Evolutionary conservation across 2,113 vertebrate species (phyloP).

Genomic region (Phalacrocorax aristotelis): DNA sequence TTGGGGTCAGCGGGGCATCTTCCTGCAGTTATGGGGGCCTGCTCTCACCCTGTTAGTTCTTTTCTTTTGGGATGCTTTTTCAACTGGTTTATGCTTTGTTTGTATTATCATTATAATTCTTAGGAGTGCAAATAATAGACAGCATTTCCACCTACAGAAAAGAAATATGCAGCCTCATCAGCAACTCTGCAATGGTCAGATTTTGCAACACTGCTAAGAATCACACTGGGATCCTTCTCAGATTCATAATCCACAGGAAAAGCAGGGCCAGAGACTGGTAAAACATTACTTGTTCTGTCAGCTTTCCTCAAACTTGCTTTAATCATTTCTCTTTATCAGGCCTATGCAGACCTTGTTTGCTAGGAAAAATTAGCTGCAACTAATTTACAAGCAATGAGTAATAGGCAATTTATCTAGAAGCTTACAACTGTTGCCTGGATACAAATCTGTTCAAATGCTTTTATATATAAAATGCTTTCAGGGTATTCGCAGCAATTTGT

Average conservation of each 20-base stretch:
- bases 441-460: slow-evolving; percentile 33
- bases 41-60: neutral
- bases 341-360: neutral
- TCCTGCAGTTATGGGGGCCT: neutral
- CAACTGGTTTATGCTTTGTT: neutral
- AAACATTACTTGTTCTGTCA: neutral
- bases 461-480: slow-evolving; percentile 27
- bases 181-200: neutral
- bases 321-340: slow-evolving; percentile 40
- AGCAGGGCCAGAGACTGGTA: neutral
- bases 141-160: neutral
- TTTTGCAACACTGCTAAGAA: neutral
- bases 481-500: slow-evolving; percentile 10
- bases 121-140: neutral
- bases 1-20: neutral
- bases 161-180: neutral
- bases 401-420: slow-evolving; percentile 30
- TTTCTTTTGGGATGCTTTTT: neutral
- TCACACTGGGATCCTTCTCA: neutral
- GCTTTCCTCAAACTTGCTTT: neutral
- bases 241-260: neutral
- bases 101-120: neutral
- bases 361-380: slow-evolving; percentile 55
- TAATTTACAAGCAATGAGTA: slow-evolving; percentile 45
- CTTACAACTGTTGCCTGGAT: slow-evolving; percentile 62